Evolutionary conservation across 2,797 vertebrate species (phyloP).

Genomic region (Erpetoichthys calabaricus): DNA sequence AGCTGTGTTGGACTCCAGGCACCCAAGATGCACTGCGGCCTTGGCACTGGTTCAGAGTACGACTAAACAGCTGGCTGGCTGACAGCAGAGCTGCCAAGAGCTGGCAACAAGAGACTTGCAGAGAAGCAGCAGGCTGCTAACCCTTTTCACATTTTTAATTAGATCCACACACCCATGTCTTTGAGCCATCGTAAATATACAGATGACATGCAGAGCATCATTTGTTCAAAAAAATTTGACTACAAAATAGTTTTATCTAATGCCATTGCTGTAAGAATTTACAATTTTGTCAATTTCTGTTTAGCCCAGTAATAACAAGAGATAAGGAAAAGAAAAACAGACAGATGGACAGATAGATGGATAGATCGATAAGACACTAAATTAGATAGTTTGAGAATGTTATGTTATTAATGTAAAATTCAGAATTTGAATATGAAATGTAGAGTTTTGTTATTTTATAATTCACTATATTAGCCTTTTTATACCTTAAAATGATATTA

Average conservation of each 20-base stretch:
- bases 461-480: too few relatives aligned
- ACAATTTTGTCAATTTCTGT: too few relatives aligned
- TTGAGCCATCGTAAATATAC: constrained; percentile 96
- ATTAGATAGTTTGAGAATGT: too few relatives aligned
- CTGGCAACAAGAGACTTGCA: constrained; percentile 77
- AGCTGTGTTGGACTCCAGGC: constrained; percentile 33
- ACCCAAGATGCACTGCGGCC: constrained; percentile 74
- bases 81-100: constrained; percentile 91
- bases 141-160: constrained; percentile 99
- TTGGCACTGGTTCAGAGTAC: constrained; percentile 86
- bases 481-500: too few relatives aligned
- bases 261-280: constrained; percentile 19
- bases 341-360: too few relatives aligned
- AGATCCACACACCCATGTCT: constrained; percentile 97
- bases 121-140: constrained; percentile 86
- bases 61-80: constrained; percentile 94
- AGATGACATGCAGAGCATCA: constrained; percentile 77
- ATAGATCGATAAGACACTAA: too few relatives aligned
- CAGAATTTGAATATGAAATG: too few relatives aligned
- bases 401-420: too few relatives aligned
- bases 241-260: constrained; percentile 48
- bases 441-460: too few relatives aligned
- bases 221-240: constrained; percentile 60
- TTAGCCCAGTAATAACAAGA: too few relatives aligned
- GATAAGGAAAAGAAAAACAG: too few relatives aligned